Base-by-base conservation (phyloP, 2,113 vertebrate species). In the Bufo gargarizans region DNA sequence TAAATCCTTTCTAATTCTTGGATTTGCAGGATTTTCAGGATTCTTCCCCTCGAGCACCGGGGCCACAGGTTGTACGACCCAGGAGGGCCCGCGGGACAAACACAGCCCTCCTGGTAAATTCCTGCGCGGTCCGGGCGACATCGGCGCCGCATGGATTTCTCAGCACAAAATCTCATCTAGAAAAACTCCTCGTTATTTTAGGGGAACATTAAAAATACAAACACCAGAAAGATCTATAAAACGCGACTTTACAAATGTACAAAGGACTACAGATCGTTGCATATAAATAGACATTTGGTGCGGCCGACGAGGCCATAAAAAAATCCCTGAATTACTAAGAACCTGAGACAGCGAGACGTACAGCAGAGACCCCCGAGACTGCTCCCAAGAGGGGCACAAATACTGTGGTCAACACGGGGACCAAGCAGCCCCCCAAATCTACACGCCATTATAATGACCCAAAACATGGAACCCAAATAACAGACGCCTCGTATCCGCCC, bases 281-380 rank as follows among this genome's bases (percentile, higher is more conserved):
- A 95, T 94, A 94, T 95, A 95, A 96, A 94, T 93, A 92, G 93
- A 93, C 94, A 94, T 95, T 96, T 96, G 93, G 92, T 94, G 93
- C 92, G 92, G 91, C 71, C 89, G 91, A 81, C 69, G 90, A 90
- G 93, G 90, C 93, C 95, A 93, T 92, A 95, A 94, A 88, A 83
- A 83, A 94, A 93, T 93, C 94, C 94, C 92, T 92, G 93, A 94
- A 95, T 91, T 94, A 92, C 92, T 91, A 94, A 93, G 92, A 90
- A 94, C 92, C 93, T 94, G 93, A 95, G 92, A 93, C 91, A 92
- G 90, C 88, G 0, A 50, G 93, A 91, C 92, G 20, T 93, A 77
- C 56, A 82, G 86, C 59, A 77, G 74, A 61, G 67, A 88, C 14
- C 61, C 81, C 89, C 89, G 87, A 93, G 92, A 94, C 93, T 92